phyloP scores from a whole-genome alignment of 1,140 invertebrate species.

The Drosophila kikkawai region DNA sequence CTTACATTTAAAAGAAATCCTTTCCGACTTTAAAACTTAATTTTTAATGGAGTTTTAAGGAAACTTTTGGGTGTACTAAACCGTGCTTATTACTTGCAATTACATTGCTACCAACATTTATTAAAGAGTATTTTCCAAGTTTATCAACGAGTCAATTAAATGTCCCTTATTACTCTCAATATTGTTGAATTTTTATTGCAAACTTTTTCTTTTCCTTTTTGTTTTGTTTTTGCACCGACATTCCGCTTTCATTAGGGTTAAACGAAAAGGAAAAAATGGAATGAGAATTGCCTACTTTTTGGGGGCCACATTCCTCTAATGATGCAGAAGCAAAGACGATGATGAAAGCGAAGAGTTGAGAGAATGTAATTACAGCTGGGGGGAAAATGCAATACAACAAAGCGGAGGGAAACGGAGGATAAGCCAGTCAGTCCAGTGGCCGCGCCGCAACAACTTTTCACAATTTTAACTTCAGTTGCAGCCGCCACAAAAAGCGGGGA shows the following conservation, averaged over 20 bases:
- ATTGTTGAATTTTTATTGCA: conserved; percentile 45
- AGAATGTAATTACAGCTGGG: conserved; percentile 69
- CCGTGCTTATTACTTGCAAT: neutral
- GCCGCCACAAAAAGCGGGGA: conserved; percentile 19
- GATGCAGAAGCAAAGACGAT: conserved; percentile 62
- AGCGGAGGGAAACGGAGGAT: conserved; percentile 19
- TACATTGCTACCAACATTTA: neutral
- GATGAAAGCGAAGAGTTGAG: conserved; percentile 34
- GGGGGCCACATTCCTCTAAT: conserved; percentile 61
- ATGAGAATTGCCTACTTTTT: conserved; percentile 41
- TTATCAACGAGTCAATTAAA: conserved; percentile 9
- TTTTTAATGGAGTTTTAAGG: too few species aligned
- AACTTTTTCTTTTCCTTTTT: conserved; percentile 12
- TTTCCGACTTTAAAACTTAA: too few species aligned
- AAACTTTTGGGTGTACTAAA: neutral
- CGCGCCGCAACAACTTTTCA: conserved; percentile 64
- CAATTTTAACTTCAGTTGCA: conserved; percentile 78
- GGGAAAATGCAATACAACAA: conserved; percentile 61
- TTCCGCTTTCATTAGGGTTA: conserved; percentile 61
- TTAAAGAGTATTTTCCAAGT: neutral
- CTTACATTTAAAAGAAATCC: too few species aligned
- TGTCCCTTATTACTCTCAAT: conserved; percentile 7
- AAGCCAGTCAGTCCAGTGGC: conserved; percentile 7
- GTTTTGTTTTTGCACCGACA: conserved; percentile 19
- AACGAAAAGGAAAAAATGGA: conserved; percentile 6